phyloP scores from a whole-genome alignment of 2,797 vertebrate species.

The Sciurus vulgaris region DNA sequence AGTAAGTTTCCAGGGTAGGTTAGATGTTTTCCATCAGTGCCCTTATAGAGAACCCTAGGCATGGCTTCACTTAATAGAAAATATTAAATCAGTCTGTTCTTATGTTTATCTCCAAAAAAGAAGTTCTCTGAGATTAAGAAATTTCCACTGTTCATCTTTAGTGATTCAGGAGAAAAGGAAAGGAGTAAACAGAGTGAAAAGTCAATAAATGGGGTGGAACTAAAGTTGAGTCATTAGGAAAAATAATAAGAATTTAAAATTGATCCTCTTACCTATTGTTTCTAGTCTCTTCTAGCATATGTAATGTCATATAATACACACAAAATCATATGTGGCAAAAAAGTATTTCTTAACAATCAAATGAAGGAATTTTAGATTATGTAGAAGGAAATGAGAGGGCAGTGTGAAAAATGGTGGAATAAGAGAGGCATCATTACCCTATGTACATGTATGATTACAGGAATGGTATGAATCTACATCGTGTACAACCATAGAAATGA shows the following conservation, averaged over 20 bases:
- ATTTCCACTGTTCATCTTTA: neutral
- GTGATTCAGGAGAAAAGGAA: neutral
- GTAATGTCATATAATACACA: neutral
- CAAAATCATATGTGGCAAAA: neutral
- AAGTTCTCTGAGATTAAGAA: neutral
- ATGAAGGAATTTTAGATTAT: too few species aligned
- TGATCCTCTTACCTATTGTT: neutral
- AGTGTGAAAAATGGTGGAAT: too few species aligned
- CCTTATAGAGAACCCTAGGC: neutral
- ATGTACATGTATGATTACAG: too few species aligned
- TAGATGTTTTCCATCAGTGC: neutral
- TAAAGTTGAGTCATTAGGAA: conserved; percentile 32
- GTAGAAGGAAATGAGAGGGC: too few species aligned
- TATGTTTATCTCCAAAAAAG: neutral
- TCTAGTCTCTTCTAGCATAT: neutral
- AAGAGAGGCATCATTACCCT: too few species aligned
- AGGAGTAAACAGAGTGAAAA: neutral
- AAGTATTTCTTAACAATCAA: neutral
- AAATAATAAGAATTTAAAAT: neutral
- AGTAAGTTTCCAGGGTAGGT: neutral
- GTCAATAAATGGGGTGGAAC: neutral
- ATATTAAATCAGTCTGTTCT: neutral
- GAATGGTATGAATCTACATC: too few species aligned
- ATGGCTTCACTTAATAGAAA: neutral
- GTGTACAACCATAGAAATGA: too few species aligned